phyloP scores from a whole-genome alignment of 1,140 invertebrate species.

The Trichonephila clavata region DNA sequence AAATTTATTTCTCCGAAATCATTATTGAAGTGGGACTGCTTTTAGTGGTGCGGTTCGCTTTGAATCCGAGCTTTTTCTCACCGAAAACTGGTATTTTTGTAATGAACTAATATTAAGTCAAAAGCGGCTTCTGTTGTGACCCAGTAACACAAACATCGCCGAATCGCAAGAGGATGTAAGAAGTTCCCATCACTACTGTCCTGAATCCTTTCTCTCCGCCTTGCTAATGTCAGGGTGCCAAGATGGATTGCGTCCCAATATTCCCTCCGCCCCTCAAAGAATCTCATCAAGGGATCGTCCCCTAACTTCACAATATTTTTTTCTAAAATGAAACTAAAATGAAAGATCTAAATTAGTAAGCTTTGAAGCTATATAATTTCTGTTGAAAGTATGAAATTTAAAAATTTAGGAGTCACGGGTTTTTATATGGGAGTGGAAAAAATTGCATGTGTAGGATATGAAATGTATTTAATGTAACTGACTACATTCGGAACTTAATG shows the following conservation, averaged over 20 bases:
- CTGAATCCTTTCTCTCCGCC: conserved; percentile 45
- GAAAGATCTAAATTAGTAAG: no score
- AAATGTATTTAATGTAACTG: no score
- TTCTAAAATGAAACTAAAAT: no score
- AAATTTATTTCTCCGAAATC: no score
- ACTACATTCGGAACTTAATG: no score
- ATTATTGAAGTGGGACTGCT: neutral
- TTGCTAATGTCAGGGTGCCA: conserved; percentile 30
- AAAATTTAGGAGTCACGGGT: no score
- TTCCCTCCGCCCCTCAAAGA: neutral
- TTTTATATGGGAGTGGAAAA: no score
- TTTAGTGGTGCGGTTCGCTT: neutral
- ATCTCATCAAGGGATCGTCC: neutral
- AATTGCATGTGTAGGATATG: no score
- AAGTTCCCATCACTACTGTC: conserved; percentile 4
- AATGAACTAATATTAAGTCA: neutral
- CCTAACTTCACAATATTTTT: neutral
- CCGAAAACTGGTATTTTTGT: neutral
- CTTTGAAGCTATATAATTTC: no score
- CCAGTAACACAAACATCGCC: neutral
- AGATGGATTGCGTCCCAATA: conserved; percentile 5
- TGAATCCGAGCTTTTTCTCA: neutral
- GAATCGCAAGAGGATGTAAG: neutral
- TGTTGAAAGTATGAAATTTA: no score
- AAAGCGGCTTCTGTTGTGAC: neutral